Base-by-base conservation (phyloP, 2,113 vertebrate species). In the Mormoops blainvillei region DNA sequence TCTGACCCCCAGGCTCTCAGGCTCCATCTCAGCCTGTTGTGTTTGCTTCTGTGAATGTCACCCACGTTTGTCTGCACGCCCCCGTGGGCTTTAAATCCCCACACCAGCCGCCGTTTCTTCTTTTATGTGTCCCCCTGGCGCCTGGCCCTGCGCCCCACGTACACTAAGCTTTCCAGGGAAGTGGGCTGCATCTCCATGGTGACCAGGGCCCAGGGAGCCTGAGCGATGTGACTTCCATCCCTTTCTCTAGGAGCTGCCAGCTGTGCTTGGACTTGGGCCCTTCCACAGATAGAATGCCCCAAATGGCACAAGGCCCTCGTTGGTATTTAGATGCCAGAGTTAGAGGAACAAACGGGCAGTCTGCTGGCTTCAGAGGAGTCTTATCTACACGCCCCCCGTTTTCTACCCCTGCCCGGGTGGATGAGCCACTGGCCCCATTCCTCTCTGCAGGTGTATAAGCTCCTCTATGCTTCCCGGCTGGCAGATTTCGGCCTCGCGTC, bases 381-480 rank as follows among this genome's bases (percentile, higher is more conserved):
- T 95, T 91, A 82, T 91, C 88, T 95, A 24, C 58, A 1, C 33
- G 56, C 65, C 54, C 92, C 24, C 31, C 41, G n/a, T n/a, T 31
- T 43, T 73, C 70, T 77, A 0, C 54, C 26, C 56, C 36, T 38
- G 41, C 20, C 68, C 4, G 36, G 71, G 0, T 0, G 4, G 15
- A 80, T 11, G 7, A 2, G 18, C 86, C 94, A 70, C 52, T 76
- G 91, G 68, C 91, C 38, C 67, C 7, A 5, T 33, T 94, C 76
- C 61, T 96, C 81, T 96, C 76, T 50, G 9, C 52, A 99, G 99
- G 99, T 99, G 24, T 99, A 99, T 94, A 99, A 99, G 96, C 98
- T 99, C 82, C 98, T 99, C 83, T 99, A 99, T 0, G 99, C 99
- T 41, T 98, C 98, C 96, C 99, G 99, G 10, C 98, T 99, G 98